Conservation (phyloP, 2,797 vertebrate genomes). For the Peromyscus nudipes region DNA sequence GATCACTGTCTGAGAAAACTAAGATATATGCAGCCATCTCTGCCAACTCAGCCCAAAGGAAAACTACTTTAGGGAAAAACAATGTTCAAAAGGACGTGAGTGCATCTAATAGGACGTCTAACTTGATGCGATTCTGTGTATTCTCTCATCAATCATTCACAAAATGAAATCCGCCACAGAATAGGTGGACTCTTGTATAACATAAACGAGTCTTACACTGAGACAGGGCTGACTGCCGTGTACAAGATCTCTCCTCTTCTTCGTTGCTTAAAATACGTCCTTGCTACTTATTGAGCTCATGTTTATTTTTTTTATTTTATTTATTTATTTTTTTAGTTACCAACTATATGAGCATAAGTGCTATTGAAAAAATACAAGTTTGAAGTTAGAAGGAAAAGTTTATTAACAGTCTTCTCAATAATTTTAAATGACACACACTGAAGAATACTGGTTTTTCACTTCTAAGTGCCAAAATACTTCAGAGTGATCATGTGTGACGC, state of each 20-base stretch:
- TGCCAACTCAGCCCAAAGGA: slow-evolving; percentile 19
- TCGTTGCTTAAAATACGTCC: not conserved
- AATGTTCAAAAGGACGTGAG: not conserved
- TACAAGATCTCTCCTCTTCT: not conserved
- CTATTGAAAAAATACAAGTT: slow-evolving; percentile 2
- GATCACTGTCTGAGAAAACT: slow-evolving; percentile 65
- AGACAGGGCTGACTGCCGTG: not conserved
- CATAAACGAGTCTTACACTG: not conserved
- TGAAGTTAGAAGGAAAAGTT: slow-evolving; percentile 20
- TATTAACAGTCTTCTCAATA: not conserved
- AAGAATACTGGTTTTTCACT: not conserved
- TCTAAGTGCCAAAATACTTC: slow-evolving; percentile 5
- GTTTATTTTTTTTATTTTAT: not conserved
- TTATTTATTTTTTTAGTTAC: too few species aligned
- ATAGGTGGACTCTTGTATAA: not conserved
- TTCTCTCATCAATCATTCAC: not conserved
- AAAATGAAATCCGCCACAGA: not conserved
- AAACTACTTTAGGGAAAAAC: slow-evolving; percentile 57
- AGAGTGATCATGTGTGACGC: not conserved
- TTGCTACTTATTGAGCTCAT: slow-evolving; percentile 3
- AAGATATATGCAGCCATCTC: slow-evolving; percentile 9
- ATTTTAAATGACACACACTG: slow-evolving; percentile 55
- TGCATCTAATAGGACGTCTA: not conserved
- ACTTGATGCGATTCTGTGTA: not conserved
- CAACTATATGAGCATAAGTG: not conserved